Conservation (phyloP, 2,797 vertebrate species). For the Enteromius fasciolatus region DNA sequence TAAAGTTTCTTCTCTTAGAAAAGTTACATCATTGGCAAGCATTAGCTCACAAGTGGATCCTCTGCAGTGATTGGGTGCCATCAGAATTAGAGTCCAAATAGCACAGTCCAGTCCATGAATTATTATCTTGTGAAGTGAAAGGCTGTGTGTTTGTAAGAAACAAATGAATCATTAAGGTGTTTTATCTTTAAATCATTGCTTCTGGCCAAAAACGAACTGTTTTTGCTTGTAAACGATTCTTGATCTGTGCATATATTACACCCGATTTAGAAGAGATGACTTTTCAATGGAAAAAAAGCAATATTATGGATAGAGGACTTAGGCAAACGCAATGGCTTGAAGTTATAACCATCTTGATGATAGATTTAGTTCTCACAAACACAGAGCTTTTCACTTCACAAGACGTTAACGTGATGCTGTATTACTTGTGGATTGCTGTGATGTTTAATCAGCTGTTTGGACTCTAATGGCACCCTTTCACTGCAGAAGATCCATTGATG, state of each 20-base stretch:
- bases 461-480: background rate
- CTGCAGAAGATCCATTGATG: background rate
- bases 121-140: background rate
- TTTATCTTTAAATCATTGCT: background rate
- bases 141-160: background rate
- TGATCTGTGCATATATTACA: background rate
- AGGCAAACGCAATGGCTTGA: background rate
- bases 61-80: background rate
- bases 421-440: background rate
- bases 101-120: background rate
- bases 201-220: background rate
- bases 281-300: background rate
- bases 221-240: background rate
- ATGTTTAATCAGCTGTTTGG: background rate
- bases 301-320: background rate
- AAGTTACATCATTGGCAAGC: background rate
- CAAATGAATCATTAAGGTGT: background rate
- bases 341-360: background rate
- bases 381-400: background rate
- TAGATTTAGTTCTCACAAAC: background rate
- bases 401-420: background rate
- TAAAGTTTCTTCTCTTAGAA: background rate
- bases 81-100: background rate
- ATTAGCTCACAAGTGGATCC: background rate
- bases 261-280: background rate